A percentile compares a stretch with the other conserved stretches of the same genome.
Evolutionary conservation across 2,888 invertebrate species (phyloP).

Genomic region (Scaptomyza reducta): DNA sequence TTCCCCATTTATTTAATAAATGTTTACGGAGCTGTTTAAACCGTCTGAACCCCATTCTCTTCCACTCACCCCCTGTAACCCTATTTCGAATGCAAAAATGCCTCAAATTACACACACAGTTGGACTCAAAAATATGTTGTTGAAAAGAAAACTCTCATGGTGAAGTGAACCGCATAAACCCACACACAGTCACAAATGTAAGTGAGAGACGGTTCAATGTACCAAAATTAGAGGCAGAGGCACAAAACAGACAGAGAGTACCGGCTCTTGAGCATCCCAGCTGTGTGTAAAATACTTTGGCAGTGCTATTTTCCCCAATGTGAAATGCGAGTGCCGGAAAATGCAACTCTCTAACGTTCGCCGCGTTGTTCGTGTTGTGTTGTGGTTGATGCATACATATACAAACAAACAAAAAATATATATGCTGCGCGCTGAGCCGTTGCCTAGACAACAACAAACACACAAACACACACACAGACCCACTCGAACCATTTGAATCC

Average conservation of each 20-base stretch:
- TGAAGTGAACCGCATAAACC: constrained; percentile 52
- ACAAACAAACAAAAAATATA: constrained; percentile 33
- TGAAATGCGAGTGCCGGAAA: constrained; percentile 64
- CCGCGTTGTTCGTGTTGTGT: constrained; percentile 5
- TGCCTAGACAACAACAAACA: constrained; percentile 53
- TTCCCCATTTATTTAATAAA: not conserved
- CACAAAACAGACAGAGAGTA: constrained; percentile 10
- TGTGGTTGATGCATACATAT: not conserved
- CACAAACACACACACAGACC: constrained; percentile 9
- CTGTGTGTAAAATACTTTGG: constrained; percentile 56
- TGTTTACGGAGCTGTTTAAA: no score
- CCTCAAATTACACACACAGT: constrained; percentile 45
- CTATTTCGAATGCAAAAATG: constrained; percentile 40
- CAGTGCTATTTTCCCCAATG: constrained; percentile 54
- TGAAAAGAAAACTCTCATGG: constrained; percentile 20
- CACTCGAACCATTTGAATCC: constrained; percentile 23
- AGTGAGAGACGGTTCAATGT: constrained; percentile 51
- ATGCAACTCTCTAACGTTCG: constrained; percentile 57
- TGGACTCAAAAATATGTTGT: constrained; percentile 24
- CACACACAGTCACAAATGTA: constrained; percentile 12
- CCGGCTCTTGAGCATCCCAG: constrained; percentile 31
- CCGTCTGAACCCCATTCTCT: not conserved
- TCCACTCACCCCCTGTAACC: not conserved
- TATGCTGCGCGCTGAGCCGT: constrained; percentile 48
- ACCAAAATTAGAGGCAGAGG: constrained; percentile 43